Conservation (phyloP, 2,113 vertebrate genomes). For the Lampris incognitus region DNA sequence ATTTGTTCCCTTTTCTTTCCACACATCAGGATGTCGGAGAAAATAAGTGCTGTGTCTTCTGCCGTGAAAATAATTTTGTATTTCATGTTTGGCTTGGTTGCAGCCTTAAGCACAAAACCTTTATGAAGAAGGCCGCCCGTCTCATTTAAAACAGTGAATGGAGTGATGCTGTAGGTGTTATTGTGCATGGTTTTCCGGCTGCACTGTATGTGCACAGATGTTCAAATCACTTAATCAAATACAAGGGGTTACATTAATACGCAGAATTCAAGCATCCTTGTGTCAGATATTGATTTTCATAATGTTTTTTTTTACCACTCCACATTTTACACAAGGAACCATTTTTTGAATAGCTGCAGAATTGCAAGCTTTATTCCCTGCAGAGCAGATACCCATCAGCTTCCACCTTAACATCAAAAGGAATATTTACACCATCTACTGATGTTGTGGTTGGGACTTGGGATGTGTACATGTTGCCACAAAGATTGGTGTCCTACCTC, state of each 20-base stretch:
- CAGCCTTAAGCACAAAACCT: not conserved
- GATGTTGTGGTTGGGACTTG: conserved; percentile 33
- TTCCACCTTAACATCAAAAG: not conserved
- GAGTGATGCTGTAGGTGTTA: not conserved
- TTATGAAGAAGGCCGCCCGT: not conserved
- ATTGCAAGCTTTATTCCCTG: conserved; percentile 24
- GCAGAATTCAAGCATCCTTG: not conserved
- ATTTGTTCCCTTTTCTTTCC: too few species aligned
- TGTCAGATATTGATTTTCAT: not conserved
- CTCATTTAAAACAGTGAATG: not conserved
- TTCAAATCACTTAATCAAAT: not conserved
- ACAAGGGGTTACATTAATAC: not conserved
- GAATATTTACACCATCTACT: not conserved
- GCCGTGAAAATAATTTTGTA: not conserved
- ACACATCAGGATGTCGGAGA: not conserved
- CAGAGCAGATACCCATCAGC: not conserved
- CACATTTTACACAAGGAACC: not conserved
- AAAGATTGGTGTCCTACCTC: conserved; percentile 44
- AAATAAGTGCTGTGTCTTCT: not conserved
- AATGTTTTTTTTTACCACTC: not conserved
- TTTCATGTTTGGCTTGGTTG: not conserved
- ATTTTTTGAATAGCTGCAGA: not conserved
- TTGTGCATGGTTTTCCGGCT: not conserved
- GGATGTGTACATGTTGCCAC: conserved; percentile 54
- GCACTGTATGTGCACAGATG: not conserved